Base-by-base conservation (phyloP, 1,140 invertebrate genomes). In the Cecropterus lyciades region DNA sequence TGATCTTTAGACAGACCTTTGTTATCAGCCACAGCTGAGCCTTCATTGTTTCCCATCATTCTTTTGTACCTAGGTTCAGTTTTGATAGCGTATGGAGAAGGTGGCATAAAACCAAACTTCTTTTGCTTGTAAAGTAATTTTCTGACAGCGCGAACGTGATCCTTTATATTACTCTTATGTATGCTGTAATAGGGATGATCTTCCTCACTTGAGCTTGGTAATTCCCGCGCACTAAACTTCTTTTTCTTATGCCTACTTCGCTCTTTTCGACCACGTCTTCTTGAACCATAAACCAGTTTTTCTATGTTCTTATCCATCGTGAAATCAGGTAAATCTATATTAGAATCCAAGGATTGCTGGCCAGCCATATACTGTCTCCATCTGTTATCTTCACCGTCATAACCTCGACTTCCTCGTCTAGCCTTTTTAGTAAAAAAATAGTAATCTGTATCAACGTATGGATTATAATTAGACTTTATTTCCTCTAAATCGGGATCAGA, bases 81-180 rank as follows among this genome's bases (percentile, higher is more conserved):
- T 37, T 53, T 33, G 0, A 53, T 30, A 16, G 27, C 13, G 9
- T 55, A 40, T 16, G 52, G 51, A 11, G 27, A 13, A 27, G 57
- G 8, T 27, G 65, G 30, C 15, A 69, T 13, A 17, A 57, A 65
- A 2, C 72, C 71, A 48, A 79, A 79, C 45, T 49, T 49, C 14
- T 80, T 65, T 30, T 79, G 67, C 15, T 69, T 37, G n/a, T 65
- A 79, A 6, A 79, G 45, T 20, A 77, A 53, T 17, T 77, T 73
- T 62, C 72, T 79, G 0, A 80, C 49, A 9, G 79, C 73, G 52
- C 71, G 45, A 1, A 82, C 57, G 20, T 78, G 71, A 17, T 75
- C 70, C 67, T 79, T 79, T 30, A 73, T 16, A 40, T 53, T 57
- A 1, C 52, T 64, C 14, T 72, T 65, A 37, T 69, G 40, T n/a